Conservation (phyloP, 2,113 vertebrate genomes). For the Terrapene triunguis region DNA sequence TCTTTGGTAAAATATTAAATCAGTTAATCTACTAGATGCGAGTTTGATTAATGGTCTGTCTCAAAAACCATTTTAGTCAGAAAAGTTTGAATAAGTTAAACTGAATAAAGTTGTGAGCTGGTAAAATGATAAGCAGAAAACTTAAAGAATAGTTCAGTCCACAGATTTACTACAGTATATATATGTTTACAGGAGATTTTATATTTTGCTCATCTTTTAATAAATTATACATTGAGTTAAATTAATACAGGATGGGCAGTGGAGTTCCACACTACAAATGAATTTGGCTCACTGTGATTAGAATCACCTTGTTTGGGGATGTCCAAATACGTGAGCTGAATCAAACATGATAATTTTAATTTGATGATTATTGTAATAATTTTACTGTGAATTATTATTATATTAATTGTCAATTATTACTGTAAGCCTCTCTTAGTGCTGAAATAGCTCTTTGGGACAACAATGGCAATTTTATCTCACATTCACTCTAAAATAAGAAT, state of each 20-base stretch:
- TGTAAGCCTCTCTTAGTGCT: not conserved
- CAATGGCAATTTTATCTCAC: not conserved
- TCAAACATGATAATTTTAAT: not conserved
- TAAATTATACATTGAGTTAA: not conserved
- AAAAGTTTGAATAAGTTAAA: conserved; percentile 3
- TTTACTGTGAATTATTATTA: not conserved
- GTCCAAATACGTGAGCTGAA: not conserved
- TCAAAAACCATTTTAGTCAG: not conserved
- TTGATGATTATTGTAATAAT: accelerated
- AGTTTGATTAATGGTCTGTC: not conserved
- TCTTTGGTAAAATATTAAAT: not conserved
- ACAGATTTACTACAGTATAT: not conserved
- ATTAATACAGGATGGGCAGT: not conserved
- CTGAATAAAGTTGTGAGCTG: not conserved
- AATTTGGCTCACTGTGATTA: not conserved
- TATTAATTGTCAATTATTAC: not conserved
- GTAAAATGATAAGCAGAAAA: not conserved
- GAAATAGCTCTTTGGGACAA: not conserved
- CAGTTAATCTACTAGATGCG: not conserved
- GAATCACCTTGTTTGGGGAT: not conserved
- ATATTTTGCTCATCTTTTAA: not conserved
- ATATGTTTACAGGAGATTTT: not conserved
- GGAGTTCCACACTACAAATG: not conserved
- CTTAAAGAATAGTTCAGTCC: not conserved
- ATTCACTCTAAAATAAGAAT: not conserved